Evolutionary conservation across 2,888 invertebrate species (phyloP).

Genomic region (Acanthosoma haemorrhoidale): DNA sequence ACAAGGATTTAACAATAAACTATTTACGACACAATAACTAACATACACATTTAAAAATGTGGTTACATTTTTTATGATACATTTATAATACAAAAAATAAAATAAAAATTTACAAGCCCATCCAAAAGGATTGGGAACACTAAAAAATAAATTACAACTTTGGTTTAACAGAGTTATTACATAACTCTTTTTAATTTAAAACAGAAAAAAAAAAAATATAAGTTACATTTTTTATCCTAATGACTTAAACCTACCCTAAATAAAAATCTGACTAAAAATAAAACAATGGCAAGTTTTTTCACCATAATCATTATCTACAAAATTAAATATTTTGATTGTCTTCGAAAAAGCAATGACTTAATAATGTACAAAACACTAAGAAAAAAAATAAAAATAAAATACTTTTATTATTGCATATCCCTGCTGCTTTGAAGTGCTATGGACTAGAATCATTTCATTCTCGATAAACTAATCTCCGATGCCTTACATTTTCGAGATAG

Average conservation of each 20-base stretch:
- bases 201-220: too few species aligned
- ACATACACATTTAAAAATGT: not conserved
- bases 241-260: not conserved
- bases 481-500: slow-evolving; percentile 1
- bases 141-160: not conserved
- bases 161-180: slow-evolving; percentile 1
- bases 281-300: too few species aligned
- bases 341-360: not conserved
- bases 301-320: not conserved
- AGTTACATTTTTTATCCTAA: not conserved
- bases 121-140: not conserved
- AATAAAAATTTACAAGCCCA: not conserved
- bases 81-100: not conserved
- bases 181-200: not conserved
- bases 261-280: not conserved
- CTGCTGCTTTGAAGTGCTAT: slow-evolving; percentile 5
- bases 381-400: too few species aligned
- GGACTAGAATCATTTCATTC: not conserved
- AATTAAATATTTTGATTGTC: not conserved
- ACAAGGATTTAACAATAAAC: slow-evolving; percentile 22
- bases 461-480: not conserved
- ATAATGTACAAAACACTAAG: not conserved
- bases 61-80: not conserved
- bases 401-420: not conserved
- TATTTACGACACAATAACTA: slow-evolving; percentile 9